A percentile compares a stretch with the other conserved stretches of the same genome.
phyloP scores from a whole-genome alignment of 2,797 vertebrate genomes.

The Crocidura indochinensis region DNA sequence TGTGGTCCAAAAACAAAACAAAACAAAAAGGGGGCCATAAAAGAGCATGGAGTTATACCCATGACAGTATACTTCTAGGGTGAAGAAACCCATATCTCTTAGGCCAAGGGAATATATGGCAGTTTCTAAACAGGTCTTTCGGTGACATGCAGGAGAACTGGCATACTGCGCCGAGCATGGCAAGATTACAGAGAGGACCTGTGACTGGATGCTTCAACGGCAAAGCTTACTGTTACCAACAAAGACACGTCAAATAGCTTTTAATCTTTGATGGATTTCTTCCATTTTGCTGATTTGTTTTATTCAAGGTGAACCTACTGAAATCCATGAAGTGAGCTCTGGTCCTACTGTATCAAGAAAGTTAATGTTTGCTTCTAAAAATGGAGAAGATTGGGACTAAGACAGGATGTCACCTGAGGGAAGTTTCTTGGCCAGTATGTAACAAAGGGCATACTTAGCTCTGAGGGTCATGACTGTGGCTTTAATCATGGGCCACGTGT shows the following conservation, averaged over 20 bases:
- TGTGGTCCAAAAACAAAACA: no score
- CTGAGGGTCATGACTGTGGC: slow-evolving; percentile 54
- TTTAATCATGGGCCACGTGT: slow-evolving; percentile 54
- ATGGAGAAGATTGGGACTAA: slow-evolving; percentile 10
- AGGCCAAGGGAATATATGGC: no score
- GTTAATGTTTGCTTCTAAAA: slow-evolving; percentile 55
- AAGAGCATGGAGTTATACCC: no score
- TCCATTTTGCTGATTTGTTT: slow-evolving; percentile 30
- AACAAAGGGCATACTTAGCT: slow-evolving; percentile 51
- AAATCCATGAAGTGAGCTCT: slow-evolving; percentile 51
- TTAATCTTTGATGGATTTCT: slow-evolving; percentile 49
- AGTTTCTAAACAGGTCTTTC: slow-evolving; percentile 62
- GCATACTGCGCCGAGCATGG: slow-evolving; percentile 63
- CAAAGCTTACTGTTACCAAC: slow-evolving; percentile 60
- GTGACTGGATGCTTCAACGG: slow-evolving; percentile 68
- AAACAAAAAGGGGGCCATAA: no score
- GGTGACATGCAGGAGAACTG: slow-evolving; percentile 55
- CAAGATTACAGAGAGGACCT: slow-evolving; percentile 60
- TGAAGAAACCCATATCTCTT: no score
- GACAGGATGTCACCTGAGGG: slow-evolving; percentile 34
- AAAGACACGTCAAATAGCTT: slow-evolving; percentile 61
- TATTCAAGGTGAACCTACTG: slow-evolving; percentile 54
- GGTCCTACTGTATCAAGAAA: slow-evolving; percentile 14
- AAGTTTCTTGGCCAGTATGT: slow-evolving; percentile 42
- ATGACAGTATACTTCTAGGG: no score